Evolutionary conservation across 2,113 vertebrate genomes (phyloP).

Genomic region (Hydrochoerus hydrochaeris): DNA sequence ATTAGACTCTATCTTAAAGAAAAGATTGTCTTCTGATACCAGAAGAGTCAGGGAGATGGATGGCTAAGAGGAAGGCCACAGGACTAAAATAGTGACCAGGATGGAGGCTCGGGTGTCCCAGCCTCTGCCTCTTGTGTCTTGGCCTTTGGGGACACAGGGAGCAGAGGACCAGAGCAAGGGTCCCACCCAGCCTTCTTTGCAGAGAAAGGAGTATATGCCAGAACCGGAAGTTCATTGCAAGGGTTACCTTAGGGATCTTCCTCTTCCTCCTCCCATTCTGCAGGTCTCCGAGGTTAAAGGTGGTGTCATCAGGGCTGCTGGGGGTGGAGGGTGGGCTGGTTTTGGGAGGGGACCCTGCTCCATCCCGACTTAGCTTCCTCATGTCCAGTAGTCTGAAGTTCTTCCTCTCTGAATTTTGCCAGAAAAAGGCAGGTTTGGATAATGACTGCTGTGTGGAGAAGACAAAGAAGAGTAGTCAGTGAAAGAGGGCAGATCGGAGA

Average conservation of each 20-base stretch:
- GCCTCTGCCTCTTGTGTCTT: neutral
- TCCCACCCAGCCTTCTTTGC: neutral
- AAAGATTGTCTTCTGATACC: neutral
- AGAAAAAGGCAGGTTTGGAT: constrained; percentile 93
- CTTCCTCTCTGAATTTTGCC: constrained; percentile 95
- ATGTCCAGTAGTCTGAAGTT: constrained; percentile 96
- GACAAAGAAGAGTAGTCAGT: constrained; percentile 28
- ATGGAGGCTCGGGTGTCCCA: neutral
- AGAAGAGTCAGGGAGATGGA: neutral
- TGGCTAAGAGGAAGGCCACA: neutral
- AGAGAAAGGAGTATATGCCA: neutral
- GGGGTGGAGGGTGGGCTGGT: constrained; percentile 97
- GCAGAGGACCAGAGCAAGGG: rapidly evolving
- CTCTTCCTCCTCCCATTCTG: constrained; percentile 93
- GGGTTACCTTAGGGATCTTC: constrained; percentile 96
- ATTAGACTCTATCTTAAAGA: neutral
- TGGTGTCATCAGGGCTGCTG: constrained; percentile 97
- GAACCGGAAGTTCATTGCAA: neutral
- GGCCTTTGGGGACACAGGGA: neutral
- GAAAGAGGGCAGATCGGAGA: neutral
- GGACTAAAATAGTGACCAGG: neutral
- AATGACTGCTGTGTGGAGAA: constrained; percentile 78
- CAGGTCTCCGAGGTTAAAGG: constrained; percentile 94
- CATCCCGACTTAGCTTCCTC: constrained; percentile 92
- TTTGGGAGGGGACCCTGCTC: constrained; percentile 91